These are phyloP conservation scores for Oopsacas minuta DNA, from an alignment of 37 sponge, comb jelly and placozoan genomes.

Conservation along the genomic window DNA sequence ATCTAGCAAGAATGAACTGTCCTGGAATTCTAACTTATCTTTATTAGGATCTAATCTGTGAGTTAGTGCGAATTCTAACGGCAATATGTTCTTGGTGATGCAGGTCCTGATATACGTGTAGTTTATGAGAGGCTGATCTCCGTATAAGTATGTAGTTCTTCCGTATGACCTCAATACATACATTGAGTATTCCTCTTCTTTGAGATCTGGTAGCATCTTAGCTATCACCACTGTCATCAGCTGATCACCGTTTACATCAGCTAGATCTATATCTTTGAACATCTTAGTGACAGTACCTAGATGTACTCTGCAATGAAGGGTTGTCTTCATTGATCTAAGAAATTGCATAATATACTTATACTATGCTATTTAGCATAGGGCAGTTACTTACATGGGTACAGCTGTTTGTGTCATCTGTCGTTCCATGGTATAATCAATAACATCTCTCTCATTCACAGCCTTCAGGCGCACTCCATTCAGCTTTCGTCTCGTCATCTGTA, in stretches of 20 bases:
- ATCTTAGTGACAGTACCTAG: background rate
- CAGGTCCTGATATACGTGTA: background rate
- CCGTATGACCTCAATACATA: background rate
- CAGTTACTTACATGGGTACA: background rate
- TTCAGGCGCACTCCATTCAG: slow-evolving; percentile 22
- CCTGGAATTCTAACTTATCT: background rate
- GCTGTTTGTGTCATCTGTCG: background rate
- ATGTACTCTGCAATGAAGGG: background rate
- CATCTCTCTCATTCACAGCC: background rate
- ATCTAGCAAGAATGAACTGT: slow-evolving; percentile 36
- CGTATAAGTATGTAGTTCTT: background rate
- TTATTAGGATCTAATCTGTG: background rate
- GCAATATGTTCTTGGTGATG: background rate
- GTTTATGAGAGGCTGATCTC: background rate
- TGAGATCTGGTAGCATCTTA: background rate
- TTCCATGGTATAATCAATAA: background rate
- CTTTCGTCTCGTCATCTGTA: slow-evolving; percentile 69
- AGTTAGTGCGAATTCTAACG: background rate
- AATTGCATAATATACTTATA: background rate
- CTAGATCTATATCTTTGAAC: background rate
- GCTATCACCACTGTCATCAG: background rate
- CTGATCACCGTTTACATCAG: background rate
- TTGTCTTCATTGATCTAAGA: background rate
- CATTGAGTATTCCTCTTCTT: background rate
- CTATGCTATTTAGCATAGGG: background rate